Percentiles rank a stretch among this genome's conserved stretches.
Evolutionary conservation across 2,113 vertebrate genomes (phyloP).

Genomic region (Brachyistius frenatus): DNA sequence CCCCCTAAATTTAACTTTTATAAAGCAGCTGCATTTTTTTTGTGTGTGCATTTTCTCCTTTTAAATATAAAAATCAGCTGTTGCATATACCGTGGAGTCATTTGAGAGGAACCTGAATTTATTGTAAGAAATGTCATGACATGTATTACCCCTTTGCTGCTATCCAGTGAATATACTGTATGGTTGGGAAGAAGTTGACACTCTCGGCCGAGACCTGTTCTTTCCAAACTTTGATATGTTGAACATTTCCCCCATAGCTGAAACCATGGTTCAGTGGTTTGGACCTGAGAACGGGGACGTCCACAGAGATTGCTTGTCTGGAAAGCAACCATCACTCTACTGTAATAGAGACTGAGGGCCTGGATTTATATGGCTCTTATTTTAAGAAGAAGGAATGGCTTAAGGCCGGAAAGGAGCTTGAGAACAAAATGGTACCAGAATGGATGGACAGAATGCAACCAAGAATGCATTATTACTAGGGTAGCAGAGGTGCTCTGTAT

Average conservation of each 20-base stretch:
- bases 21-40: conserved; percentile 1
- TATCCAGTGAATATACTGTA: conserved; percentile 21
- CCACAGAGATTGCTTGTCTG: conserved; percentile 73
- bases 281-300: conserved; percentile 63
- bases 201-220: conserved; percentile 37
- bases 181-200: conserved; percentile 24
- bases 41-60: conserved; percentile 7
- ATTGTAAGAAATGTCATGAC: conserved; percentile 11
- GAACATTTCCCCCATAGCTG: conserved; percentile 54
- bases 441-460: conserved; percentile 54
- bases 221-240: conserved; percentile 52
- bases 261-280: conserved; percentile 66
- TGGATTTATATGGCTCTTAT: conserved; percentile 71
- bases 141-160: conserved; percentile 38
- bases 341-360: conserved; percentile 73
- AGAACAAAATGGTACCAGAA: conserved; percentile 65
- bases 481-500: conserved; percentile 43
- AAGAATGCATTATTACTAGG: conserved; percentile 74
- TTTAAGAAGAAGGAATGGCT: conserved; percentile 69
- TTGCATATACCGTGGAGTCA: conserved; percentile 21
- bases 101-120: conserved; percentile 18
- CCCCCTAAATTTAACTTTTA: conserved; percentile 38
- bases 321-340: conserved; percentile 75
- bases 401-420: conserved; percentile 25
- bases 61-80: conserved; percentile 13